A percentile compares a stretch with the other conserved stretches of the same genome.
Evolutionary conservation across 2,797 vertebrate genomes (phyloP).

Genomic region (Anableps anableps): DNA sequence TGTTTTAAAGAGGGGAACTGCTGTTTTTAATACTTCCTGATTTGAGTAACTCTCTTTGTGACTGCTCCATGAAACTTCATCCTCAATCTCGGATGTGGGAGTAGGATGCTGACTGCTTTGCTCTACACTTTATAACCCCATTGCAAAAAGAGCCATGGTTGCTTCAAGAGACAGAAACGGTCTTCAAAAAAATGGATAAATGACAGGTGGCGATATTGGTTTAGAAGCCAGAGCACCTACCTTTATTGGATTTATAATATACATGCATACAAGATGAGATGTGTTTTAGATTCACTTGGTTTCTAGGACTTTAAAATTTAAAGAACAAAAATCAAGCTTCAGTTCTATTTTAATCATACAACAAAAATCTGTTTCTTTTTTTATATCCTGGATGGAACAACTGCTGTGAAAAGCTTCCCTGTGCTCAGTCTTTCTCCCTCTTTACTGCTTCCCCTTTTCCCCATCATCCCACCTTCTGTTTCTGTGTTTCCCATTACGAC

Average conservation of each 20-base stretch:
- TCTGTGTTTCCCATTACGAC: slow-evolving; percentile 59
- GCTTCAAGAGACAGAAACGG: background rate
- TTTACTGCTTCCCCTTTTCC: background rate
- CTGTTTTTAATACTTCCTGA: background rate
- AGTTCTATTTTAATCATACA: background rate
- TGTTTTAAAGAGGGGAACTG: too few species aligned
- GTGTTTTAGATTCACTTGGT: background rate
- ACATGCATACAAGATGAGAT: background rate
- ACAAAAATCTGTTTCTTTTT: background rate
- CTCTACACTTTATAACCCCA: background rate
- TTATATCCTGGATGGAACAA: background rate
- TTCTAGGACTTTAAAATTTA: background rate
- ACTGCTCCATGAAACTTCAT: background rate
- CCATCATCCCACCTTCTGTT: background rate
- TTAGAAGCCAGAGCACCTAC: too few species aligned
- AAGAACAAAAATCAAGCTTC: background rate
- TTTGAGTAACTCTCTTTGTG: background rate
- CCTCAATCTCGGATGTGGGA: background rate
- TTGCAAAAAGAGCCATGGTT: background rate
- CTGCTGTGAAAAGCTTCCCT: background rate
- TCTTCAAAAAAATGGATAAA: background rate
- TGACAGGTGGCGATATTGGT: background rate
- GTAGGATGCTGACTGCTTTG: background rate
- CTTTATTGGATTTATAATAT: background rate
- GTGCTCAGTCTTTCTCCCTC: background rate